A percentile compares a stretch with the other conserved stretches of the same genome.
Evolutionary conservation across 2,888 invertebrate species (phyloP).

Genomic region (Chirona hameri): DNA sequence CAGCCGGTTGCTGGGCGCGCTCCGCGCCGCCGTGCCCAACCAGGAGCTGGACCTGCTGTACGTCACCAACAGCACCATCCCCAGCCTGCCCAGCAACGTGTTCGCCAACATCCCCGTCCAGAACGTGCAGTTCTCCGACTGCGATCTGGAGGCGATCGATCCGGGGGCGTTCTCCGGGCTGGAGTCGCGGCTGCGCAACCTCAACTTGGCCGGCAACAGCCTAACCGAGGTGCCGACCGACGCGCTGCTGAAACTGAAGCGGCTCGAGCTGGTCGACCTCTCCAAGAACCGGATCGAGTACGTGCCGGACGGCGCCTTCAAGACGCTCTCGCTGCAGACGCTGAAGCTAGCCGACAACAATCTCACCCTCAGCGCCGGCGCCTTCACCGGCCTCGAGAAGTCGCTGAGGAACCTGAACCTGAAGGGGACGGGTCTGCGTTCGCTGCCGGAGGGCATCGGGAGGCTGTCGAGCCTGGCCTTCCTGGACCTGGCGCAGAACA

Average conservation of each 20-base stretch:
- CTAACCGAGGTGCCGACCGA: conserved; percentile 71
- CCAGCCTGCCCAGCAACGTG: conserved; percentile 41
- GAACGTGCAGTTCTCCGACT: conserved; percentile 71
- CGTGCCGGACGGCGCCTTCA: conserved; percentile 72
- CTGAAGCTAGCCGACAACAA: conserved; percentile 84
- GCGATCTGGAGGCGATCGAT: conserved; percentile 67
- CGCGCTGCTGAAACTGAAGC: conserved; percentile 63
- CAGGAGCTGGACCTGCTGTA: conserved; percentile 79
- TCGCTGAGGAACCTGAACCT: conserved; percentile 82
- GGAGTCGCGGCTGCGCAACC: conserved; percentile 70
- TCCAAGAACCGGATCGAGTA: conserved; percentile 72
- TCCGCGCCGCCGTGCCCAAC: conserved; percentile 54
- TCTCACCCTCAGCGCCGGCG: conserved; percentile 64
- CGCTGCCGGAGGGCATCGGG: conserved; percentile 72
- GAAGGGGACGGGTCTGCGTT: conserved; percentile 77
- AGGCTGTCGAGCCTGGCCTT: conserved; percentile 77
- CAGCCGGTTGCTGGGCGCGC: conserved; percentile 63
- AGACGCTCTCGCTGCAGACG: conserved; percentile 55
- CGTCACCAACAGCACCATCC: conserved; percentile 80
- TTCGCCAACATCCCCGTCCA: conserved; percentile 38
- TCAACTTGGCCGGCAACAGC: conserved; percentile 69
- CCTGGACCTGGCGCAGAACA: conserved; percentile 83
- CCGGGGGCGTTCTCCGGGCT: conserved; percentile 75
- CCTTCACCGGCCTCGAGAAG: conserved; percentile 73
- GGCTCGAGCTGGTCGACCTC: conserved; percentile 74